Conservation (phyloP, 2,113 vertebrate genomes). For the Odocoileus hemionus region DNA sequence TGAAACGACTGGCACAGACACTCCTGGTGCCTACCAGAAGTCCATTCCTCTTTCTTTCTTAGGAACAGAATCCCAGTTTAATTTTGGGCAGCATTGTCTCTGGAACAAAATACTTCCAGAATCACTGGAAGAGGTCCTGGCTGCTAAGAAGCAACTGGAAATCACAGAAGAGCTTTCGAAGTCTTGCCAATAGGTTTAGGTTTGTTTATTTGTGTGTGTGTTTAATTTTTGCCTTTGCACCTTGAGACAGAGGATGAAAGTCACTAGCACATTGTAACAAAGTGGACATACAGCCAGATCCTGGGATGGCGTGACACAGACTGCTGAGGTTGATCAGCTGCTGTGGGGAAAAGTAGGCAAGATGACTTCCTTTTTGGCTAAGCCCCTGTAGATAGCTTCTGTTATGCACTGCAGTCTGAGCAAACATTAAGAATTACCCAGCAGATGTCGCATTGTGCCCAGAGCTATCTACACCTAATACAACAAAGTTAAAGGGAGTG, state of each 20-base stretch:
- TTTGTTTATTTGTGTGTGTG: neutral
- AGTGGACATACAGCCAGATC: neutral
- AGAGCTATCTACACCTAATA: neutral
- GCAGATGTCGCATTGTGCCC: neutral
- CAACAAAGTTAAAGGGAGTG: neutral
- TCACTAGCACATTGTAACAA: neutral
- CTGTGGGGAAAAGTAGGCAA: neutral
- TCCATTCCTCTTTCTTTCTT: neutral
- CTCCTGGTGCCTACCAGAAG: neutral
- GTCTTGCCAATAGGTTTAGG: neutral
- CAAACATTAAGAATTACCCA: neutral
- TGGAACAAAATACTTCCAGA: neutral
- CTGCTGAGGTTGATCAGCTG: neutral
- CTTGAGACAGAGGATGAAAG: neutral
- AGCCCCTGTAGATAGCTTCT: neutral
- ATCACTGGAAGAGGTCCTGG: no score
- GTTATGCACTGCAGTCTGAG: fast-evolving
- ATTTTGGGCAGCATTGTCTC: neutral
- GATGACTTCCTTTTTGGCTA: neutral
- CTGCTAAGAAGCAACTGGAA: neutral
- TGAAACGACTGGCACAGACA: fast-evolving
- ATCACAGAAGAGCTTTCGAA: neutral
- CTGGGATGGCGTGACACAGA: no score
- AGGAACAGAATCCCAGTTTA: neutral
- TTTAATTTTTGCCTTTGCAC: neutral